These are phyloP conservation scores for Corythornis leucogaster DNA, from an alignment of 2,797 vertebrate genomes.

Conservation along the genomic window DNA sequence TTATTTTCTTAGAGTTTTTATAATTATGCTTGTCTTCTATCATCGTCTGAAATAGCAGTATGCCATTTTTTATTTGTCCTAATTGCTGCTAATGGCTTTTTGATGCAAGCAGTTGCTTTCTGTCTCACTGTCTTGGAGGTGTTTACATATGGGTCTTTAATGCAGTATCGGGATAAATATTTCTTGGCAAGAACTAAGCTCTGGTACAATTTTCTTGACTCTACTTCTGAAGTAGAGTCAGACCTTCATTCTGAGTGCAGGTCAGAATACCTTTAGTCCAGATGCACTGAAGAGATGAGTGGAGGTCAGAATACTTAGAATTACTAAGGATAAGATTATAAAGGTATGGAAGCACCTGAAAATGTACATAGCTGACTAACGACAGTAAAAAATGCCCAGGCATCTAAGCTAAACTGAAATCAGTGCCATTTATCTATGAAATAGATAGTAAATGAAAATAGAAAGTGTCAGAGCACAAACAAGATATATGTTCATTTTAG, in stretches of 20 bases:
- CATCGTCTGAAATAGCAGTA: not conserved
- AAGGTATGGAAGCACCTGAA: not conserved
- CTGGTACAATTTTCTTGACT: not conserved
- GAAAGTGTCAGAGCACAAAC: not conserved
- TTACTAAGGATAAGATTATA: not conserved
- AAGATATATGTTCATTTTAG: not conserved
- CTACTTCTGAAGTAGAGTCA: not conserved
- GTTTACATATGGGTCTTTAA: not conserved
- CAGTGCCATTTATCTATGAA: not conserved
- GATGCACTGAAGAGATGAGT: not conserved
- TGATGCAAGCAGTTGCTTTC: not conserved
- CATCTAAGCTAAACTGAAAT: not conserved
- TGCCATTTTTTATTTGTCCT: constrained; percentile 26
- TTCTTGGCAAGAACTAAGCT: not conserved
- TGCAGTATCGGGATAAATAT: not conserved
- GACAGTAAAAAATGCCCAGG: not conserved
- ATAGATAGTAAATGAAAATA: not conserved
- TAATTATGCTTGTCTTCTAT: not conserved
- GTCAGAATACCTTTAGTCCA: not conserved
- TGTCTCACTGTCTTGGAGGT: not conserved
- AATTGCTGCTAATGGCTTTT: constrained; percentile 40
- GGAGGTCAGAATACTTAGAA: not conserved
- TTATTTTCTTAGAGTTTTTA: not conserved
- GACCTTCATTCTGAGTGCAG: too few species aligned
- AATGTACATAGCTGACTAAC: not conserved